Evolutionary conservation across 2,888 invertebrate species (phyloP).

Genomic region (Ectemnius continuus): DNA sequence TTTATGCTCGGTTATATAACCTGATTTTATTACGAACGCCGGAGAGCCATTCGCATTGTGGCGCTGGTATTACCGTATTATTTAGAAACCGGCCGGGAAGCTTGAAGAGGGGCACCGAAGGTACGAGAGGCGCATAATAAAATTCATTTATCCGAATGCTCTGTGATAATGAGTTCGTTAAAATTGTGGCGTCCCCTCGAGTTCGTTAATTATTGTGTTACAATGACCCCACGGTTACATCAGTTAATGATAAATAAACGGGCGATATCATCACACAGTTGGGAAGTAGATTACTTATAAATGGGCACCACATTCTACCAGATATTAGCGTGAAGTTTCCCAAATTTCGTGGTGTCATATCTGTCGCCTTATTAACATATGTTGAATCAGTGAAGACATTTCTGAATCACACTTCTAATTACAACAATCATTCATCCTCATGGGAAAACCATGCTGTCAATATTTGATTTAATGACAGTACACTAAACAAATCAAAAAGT

Average conservation of each 20-base stretch:
- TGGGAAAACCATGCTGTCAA: too few relatives aligned
- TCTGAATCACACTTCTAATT: too few relatives aligned
- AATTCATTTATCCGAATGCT: neutral
- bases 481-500: too few relatives aligned
- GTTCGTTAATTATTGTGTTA: constrained; percentile 2
- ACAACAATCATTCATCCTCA: too few relatives aligned
- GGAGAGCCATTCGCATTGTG: neutral
- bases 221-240: neutral
- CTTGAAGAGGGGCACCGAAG: too few relatives aligned
- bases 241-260: constrained; percentile 4
- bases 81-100: neutral
- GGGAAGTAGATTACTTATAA: neutral
- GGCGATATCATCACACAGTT: neutral
- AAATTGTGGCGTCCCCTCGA: neutral
- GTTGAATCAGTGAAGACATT: too few relatives aligned
- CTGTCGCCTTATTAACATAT: too few relatives aligned
- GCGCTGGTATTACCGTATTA: neutral
- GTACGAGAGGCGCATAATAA: neutral
- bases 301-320: neutral
- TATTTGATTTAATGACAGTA: too few relatives aligned
- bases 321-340: too few relatives aligned
- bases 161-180: constrained; percentile 1
- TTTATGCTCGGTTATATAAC: constrained; percentile 2
- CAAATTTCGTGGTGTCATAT: too few relatives aligned
- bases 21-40: constrained; percentile 2